phyloP scores from a whole-genome alignment of 2,888 invertebrate species.

The Rhagium mordax region DNA sequence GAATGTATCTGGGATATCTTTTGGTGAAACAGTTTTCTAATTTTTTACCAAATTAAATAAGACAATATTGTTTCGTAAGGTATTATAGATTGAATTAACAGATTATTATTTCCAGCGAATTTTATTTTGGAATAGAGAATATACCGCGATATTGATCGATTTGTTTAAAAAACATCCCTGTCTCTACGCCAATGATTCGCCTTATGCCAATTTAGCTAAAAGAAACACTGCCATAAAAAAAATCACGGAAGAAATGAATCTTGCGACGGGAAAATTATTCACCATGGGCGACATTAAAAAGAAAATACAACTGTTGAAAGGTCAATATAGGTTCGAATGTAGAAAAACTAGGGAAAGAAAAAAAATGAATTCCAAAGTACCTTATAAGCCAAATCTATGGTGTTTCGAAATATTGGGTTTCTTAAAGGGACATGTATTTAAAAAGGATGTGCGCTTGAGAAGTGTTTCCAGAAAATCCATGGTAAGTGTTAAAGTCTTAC shows the following conservation, averaged over 20 bases:
- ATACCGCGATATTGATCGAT: slow-evolving; percentile 53
- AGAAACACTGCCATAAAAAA: slow-evolving; percentile 45
- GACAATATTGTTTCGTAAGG: too few species aligned
- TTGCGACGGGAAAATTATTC: slow-evolving; percentile 47
- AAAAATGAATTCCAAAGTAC: slow-evolving; percentile 31
- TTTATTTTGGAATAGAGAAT: slow-evolving; percentile 52
- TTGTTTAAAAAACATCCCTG: slow-evolving; percentile 54
- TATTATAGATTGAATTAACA: too few species aligned
- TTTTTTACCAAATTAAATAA: too few species aligned
- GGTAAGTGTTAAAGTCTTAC: too few species aligned
- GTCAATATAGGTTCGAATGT: slow-evolving; percentile 52
- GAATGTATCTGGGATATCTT: too few species aligned
- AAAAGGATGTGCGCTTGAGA: slow-evolving; percentile 2
- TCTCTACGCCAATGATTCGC: slow-evolving; percentile 40
- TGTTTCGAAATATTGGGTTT: slow-evolving; percentile 55
- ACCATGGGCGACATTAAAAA: slow-evolving; percentile 46
- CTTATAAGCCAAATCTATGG: slow-evolving; percentile 50
- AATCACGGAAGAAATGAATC: slow-evolving; percentile 44
- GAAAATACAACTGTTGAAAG: slow-evolving; percentile 51
- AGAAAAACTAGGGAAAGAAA: slow-evolving; percentile 31
- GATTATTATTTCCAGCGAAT: slow-evolving; percentile 41
- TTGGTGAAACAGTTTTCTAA: too few species aligned
- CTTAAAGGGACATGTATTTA: slow-evolving; percentile 40
- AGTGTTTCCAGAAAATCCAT: neutral
- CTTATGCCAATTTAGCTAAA: slow-evolving; percentile 19